These are phyloP conservation scores for Xestia sexstrigata DNA, from an alignment of 2,888 invertebrate genomes.

Conservation along the genomic window DNA sequence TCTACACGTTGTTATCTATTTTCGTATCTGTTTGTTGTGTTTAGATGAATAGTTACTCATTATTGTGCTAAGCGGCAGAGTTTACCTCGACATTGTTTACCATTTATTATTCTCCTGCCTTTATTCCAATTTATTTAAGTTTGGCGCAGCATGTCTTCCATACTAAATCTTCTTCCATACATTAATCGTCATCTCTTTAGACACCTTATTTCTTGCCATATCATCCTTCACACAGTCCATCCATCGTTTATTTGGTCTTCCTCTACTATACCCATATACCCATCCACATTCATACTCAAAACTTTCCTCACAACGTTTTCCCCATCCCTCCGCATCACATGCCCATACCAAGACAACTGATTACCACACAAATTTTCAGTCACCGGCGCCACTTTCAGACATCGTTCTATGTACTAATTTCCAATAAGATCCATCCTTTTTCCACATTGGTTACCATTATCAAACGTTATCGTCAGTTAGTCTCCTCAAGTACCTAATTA, in stretches of 20 bases:
- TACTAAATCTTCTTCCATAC: background rate
- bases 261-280: background rate
- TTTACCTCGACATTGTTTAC: background rate
- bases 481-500: background rate
- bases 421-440: background rate
- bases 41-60: slow-evolving; percentile 4
- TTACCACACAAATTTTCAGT: background rate
- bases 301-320: background rate
- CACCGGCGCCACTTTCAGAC: background rate
- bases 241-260: background rate
- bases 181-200: background rate
- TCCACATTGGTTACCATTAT: background rate
- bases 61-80: background rate
- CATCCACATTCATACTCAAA: background rate
- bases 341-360: background rate
- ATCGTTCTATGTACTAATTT: background rate
- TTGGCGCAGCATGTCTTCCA: background rate
- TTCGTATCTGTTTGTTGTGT: slow-evolving; percentile 15
- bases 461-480: background rate
- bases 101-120: background rate
- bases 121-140: background rate
- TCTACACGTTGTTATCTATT: slow-evolving; percentile 14
- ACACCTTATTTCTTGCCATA: background rate
- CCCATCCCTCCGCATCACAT: background rate
- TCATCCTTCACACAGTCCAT: background rate